Percentiles rank a stretch among this genome's conserved stretches.
phyloP scores from a whole-genome alignment of 2,113 vertebrate species.

The Cygnus buccinator region DNA sequence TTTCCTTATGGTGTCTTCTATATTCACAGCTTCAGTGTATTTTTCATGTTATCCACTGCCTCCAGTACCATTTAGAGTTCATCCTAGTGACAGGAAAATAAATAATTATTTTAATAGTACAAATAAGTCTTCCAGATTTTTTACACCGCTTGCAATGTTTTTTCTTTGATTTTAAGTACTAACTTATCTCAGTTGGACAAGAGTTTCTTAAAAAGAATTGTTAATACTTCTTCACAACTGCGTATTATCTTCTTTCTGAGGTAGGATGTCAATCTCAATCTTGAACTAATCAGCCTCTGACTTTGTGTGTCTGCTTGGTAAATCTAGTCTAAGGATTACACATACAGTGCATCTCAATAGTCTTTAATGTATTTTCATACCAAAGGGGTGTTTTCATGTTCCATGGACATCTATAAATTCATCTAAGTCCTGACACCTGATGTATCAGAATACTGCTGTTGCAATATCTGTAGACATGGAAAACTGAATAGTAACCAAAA shows the following conservation, averaged over 20 bases:
- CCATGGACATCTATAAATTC: too few species aligned
- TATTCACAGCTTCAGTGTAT: slow-evolving; percentile 52
- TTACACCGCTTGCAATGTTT: neutral
- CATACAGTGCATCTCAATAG: neutral
- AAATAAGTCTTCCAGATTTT: neutral
- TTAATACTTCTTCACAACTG: neutral
- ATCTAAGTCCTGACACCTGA: neutral
- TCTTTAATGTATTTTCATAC: too few species aligned
- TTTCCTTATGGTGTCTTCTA: slow-evolving; percentile 48
- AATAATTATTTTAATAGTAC: neutral
- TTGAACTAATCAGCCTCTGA: neutral
- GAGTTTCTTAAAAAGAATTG: neutral
- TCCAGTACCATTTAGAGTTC: slow-evolving; percentile 74
- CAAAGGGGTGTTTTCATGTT: too few species aligned
- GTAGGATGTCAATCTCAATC: neutral
- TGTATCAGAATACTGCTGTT: neutral
- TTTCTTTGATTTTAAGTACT: neutral
- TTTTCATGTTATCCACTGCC: neutral
- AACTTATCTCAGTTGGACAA: neutral
- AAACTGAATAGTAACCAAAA: neutral
- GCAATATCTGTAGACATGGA: too few species aligned
- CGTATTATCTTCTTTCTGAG: neutral
- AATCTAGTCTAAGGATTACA: neutral
- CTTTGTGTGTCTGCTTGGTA: neutral
- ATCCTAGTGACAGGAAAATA: slow-evolving; percentile 71